Evolutionary conservation across 1,140 invertebrate genomes (phyloP).

Genomic region (Thaumatotibia leucotreta): DNA sequence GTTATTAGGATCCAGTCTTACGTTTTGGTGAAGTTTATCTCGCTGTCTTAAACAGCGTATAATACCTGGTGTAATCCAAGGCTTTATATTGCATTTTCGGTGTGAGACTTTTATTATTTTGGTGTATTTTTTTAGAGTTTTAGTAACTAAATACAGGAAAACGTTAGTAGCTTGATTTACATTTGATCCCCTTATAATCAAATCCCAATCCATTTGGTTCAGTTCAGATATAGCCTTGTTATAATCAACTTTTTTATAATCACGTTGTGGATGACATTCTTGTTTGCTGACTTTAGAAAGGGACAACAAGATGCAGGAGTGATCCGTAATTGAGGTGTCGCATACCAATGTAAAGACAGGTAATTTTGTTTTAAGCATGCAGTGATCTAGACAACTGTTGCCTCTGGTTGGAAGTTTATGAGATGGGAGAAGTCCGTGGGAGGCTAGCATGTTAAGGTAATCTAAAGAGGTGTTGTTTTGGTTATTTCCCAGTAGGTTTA

Average conservation of each 20-base stretch:
- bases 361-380: conserved; percentile 15
- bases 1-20: conserved; percentile 12
- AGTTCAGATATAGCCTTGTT: background rate
- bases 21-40: conserved; percentile 17
- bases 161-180: background rate
- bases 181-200: background rate
- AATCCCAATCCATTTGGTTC: background rate
- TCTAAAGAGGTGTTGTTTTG: background rate
- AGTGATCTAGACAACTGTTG: conserved; percentile 20
- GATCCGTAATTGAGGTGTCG: conserved; percentile 18
- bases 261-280: background rate
- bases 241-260: background rate
- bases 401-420: conserved; percentile 15
- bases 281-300: background rate
- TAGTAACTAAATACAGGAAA: background rate
- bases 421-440: conserved; percentile 15
- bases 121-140: background rate
- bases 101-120: background rate
- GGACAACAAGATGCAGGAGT: background rate
- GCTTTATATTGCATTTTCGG: conserved; percentile 15
- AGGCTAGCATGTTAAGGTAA: conserved; percentile 18
- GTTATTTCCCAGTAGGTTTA: conserved; percentile 12
- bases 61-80: conserved; percentile 31
- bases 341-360: background rate
- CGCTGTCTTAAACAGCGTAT: conserved; percentile 24